These are phyloP conservation scores for Onthophagus taurus DNA, from an alignment of 1,140 invertebrate species.

Conservation along the genomic window DNA sequence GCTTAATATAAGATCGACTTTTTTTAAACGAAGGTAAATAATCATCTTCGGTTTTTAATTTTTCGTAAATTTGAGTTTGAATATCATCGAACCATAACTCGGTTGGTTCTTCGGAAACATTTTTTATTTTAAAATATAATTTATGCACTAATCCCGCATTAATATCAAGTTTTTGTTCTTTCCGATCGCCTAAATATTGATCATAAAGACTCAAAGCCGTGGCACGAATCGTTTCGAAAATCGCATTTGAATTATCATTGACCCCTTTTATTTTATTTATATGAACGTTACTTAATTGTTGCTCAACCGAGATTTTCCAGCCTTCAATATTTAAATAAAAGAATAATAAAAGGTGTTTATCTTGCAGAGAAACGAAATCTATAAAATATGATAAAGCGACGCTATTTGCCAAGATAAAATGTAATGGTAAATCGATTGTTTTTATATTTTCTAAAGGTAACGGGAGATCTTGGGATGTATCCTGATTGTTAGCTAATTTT, in stretches of 20 bases:
- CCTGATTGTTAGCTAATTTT: constrained; percentile 49
- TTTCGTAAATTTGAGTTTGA: constrained; percentile 59
- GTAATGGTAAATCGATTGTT: constrained; percentile 59
- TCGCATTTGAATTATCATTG: constrained; percentile 37
- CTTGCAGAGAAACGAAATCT: constrained; percentile 66
- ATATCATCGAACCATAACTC: constrained; percentile 82
- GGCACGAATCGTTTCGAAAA: constrained; percentile 55
- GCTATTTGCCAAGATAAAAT: constrained; percentile 72
- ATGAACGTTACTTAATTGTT: constrained; percentile 58
- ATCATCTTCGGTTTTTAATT: constrained; percentile 54
- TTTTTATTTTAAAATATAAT: constrained; percentile 55
- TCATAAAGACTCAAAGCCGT: constrained; percentile 73
- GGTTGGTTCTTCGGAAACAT: constrained; percentile 44
- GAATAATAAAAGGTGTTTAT: constrained; percentile 66
- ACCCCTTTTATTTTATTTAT: constrained; percentile 41
- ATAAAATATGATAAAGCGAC: constrained; percentile 73
- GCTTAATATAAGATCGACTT: constrained; percentile 58
- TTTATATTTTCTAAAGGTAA: constrained; percentile 40
- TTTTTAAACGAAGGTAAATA: constrained; percentile 63
- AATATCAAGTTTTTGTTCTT: constrained; percentile 53
- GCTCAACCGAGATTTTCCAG: constrained; percentile 67
- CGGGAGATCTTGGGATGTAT: constrained; percentile 19
- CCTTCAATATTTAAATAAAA: constrained; percentile 79
- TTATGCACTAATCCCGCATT: constrained; percentile 55
- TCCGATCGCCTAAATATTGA: constrained; percentile 72